These are phyloP conservation scores for Crepidodera aurea DNA, from an alignment of 2,888 invertebrate genomes.

Conservation along the genomic window DNA sequence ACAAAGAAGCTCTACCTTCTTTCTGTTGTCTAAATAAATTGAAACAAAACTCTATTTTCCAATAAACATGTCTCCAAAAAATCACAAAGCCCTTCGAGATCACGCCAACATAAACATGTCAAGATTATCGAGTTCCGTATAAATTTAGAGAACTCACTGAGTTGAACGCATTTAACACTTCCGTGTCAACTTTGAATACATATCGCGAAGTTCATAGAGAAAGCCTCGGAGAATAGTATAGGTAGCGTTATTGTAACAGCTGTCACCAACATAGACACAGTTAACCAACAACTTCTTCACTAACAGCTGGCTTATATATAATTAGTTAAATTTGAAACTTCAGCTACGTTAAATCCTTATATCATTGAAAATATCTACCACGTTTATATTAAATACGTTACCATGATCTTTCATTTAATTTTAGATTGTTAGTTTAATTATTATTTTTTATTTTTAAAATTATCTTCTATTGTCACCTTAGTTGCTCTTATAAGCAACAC, in stretches of 20 bases:
- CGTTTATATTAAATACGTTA: no score
- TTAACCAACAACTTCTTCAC: constrained; percentile 44
- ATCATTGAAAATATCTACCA: neutral
- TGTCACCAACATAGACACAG: constrained; percentile 46
- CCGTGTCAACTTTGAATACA: constrained; percentile 18
- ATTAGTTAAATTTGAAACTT: constrained; percentile 40
- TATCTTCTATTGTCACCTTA: no score
- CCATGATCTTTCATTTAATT: no score
- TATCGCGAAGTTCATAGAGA: constrained; percentile 21
- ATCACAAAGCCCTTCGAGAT: no score
- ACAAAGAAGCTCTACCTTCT: no score
- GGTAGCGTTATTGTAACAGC: constrained; percentile 44
- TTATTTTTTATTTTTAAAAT: no score
- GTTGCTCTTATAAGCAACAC: no score
- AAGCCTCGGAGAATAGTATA: constrained; percentile 35
- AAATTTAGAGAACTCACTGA: neutral
- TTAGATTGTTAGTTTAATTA: no score
- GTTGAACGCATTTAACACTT: constrained; percentile 10
- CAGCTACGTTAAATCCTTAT: neutral
- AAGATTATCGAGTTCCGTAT: neutral
- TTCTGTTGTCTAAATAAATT: no score
- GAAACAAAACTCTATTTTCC: no score
- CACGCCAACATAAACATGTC: neutral
- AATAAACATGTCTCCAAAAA: no score
- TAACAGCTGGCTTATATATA: constrained; percentile 41